Evolutionary conservation across 2,113 vertebrate genomes (phyloP).

Genomic region (Notiomystis cincta): DNA sequence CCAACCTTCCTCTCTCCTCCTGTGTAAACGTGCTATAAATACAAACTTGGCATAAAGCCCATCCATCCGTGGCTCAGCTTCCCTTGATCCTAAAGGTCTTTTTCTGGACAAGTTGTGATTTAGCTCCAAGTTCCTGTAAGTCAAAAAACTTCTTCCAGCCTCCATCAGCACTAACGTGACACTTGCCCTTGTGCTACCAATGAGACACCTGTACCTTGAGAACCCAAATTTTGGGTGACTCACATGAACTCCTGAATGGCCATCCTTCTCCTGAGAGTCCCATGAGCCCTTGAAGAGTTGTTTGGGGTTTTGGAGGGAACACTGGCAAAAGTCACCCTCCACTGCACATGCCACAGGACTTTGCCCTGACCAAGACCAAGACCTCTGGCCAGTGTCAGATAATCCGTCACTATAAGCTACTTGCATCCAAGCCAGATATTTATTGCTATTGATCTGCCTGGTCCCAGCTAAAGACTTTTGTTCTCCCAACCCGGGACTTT

Average conservation of each 20-base stretch:
- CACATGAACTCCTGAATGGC: neutral
- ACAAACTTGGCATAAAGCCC: constrained; percentile 27
- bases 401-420: constrained; percentile 82
- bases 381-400: constrained; percentile 81
- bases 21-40: constrained; percentile 36
- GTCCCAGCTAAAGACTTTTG: constrained; percentile 94
- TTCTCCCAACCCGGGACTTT: constrained; percentile 91
- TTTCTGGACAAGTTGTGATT: constrained; percentile 44
- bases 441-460: constrained; percentile 99
- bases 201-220: neutral
- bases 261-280: neutral
- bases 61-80: constrained; percentile 9
- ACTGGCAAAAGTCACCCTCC: constrained; percentile 47
- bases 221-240: neutral
- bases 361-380: constrained; percentile 71
- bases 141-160: constrained; percentile 50
- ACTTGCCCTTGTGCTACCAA: neutral
- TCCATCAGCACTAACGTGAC: constrained; percentile 49
- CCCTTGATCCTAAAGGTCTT: constrained; percentile 7
- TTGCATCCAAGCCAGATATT: constrained; percentile 94
- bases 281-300: neutral
- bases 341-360: constrained; percentile 36
- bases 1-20: constrained; percentile 21
- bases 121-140: constrained; percentile 52
- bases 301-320: constrained; percentile 24